Evolutionary conservation across 2,797 vertebrate species (phyloP).

Genomic region (Falco concolor): DNA sequence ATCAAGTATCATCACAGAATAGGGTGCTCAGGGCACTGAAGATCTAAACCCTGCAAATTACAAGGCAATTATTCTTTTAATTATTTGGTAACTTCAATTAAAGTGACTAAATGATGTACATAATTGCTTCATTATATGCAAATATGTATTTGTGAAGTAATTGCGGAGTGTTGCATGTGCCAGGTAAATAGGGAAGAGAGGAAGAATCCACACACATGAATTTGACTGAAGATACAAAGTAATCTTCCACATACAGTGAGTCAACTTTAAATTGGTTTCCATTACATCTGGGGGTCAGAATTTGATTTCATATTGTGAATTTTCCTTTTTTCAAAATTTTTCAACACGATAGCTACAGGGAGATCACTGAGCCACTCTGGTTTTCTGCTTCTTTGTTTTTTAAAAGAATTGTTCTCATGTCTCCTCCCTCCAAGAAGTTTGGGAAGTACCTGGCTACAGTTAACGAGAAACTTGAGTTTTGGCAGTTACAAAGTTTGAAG

Average conservation of each 20-base stretch:
- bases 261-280: neutral
- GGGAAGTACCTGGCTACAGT: neutral
- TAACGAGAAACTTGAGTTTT: neutral
- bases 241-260: neutral
- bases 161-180: neutral
- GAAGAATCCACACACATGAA: neutral
- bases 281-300: neutral
- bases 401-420: neutral
- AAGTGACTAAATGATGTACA: neutral
- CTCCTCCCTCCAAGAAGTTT: neutral
- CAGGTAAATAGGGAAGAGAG: neutral
- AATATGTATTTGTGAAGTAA: slow-evolving; percentile 38
- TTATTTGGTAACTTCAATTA: slow-evolving; percentile 32
- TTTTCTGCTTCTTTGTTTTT: neutral
- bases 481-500: neutral
- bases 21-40: neutral
- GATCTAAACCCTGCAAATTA: slow-evolving; percentile 6
- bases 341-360: neutral
- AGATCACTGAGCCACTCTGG: neutral
- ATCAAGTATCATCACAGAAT: neutral
- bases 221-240: neutral
- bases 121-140: slow-evolving; percentile 47
- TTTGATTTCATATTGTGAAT: neutral
- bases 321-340: neutral
- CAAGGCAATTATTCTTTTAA: neutral